Base-by-base conservation (phyloP, 2,888 invertebrate genomes). In the Pheosia gnoma region DNA sequence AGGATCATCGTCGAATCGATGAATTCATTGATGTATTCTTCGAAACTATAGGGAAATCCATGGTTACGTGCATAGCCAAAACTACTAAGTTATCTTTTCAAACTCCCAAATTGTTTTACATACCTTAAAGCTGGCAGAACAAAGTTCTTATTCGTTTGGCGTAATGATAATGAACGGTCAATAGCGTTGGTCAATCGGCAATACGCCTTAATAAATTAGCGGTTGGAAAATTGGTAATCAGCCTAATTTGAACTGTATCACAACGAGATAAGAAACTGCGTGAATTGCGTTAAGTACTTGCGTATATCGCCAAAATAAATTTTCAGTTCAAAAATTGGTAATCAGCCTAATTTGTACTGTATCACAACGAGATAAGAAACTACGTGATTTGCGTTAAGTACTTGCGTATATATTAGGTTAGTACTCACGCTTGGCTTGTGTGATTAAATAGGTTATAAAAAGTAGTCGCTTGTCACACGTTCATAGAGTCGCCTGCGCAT, bases 381-480 rank as follows among this genome's bases (percentile, higher is more conserved):
- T 25, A 25, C 2, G 0, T 2, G 25, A 25, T 0, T 25, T 25
- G 25, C 25, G 25, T 25, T 25, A 25, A 25, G 72, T 60, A 64
- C 74, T 74, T 74, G 63, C 72, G 66, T 68, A 72, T 74, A 72
- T 70, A 75, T 74, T 66, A 63, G 25, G 25, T 25, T 25, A 25
- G 25, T 25, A 70, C 62, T 41, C 61, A 59, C 61, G 66, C 65
- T 70, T 74, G 69, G 57, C 61, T 56, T 64, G 25, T 57, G 57
- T 64, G 59, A 63, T 66, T 71, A 68, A 25, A 25, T 65, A 75
- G 75, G 75, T 75, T 75, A 75, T 77, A 72, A 70, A 63, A 66
- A 59, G 61, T 65, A 77, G 77, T 75, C 38, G 61, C 51, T 59
- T 67, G 70, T 66, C 67, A 68, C 67, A 62, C 61, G 77, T 77